Base-by-base conservation (phyloP, 1,140 invertebrate species). In the Asobara japonica region DNA sequence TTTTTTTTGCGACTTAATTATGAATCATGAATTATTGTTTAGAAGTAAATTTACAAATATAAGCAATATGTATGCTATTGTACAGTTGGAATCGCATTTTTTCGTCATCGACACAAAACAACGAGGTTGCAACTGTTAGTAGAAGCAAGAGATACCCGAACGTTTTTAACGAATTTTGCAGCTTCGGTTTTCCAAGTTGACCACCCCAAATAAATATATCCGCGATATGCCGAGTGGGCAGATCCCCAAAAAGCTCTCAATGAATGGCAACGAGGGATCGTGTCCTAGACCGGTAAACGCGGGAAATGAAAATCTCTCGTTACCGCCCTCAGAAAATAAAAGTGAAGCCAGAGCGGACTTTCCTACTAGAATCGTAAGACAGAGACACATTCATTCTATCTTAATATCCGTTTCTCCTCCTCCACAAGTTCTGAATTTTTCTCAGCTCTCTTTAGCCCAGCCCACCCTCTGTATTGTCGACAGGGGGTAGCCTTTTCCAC, bases 401-500 rank as follows among this genome's bases (percentile, higher is more conserved):
- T 16, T 16, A 6, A 45, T 45, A 13, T 16, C 41, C 41, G 5
- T 16, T 45, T 45, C 18, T 45, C 41, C 41, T 45, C 41, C 41
- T 18, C 13, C 11, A 45, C 5, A 4, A 16, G 18, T 5, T 16
- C 5, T 7, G 18, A 45, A 45, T 45, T 45, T 45, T 7, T 16
- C 41, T 2, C 36, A 10, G 2, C n/a, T 45, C 41, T 45, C 13
- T 45, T 38, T 10, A n/a, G 36, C 2, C 10, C 10, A 38, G 36
- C 36, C 8, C 36, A 13, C 36, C 36, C 36, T 38, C 36, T 38
- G 36, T 10, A 38, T 38, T n/a, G n/a, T 10, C 36, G 36, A 38
- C 10, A 38, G 36, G 77, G 79, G 73, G 74, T 65, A 66, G 76
- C 76, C 74, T 80, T 82, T 83, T 79, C 79, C 81, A 79, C 79